These are phyloP conservation scores for Holcopasites calliopsidis DNA, from an alignment of 1,140 invertebrate genomes.

Conservation along the genomic window DNA sequence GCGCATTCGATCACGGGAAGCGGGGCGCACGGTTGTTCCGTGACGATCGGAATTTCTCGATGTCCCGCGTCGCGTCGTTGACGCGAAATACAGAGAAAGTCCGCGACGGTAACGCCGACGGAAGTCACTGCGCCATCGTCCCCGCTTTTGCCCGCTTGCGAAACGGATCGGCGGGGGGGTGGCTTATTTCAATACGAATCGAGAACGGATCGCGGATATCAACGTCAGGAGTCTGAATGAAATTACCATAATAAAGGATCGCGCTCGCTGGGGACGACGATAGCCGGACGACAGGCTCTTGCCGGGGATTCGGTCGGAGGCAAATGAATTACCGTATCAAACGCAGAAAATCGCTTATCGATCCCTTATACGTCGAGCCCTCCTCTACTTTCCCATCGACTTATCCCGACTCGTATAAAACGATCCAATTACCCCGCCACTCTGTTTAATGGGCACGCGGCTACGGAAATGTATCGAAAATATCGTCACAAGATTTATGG, in stretches of 20 bases:
- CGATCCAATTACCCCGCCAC: slow-evolving; percentile 12
- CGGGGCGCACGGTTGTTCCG: not conserved
- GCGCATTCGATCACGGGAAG: not conserved
- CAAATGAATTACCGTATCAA: slow-evolving; percentile 61
- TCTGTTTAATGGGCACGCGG: not conserved
- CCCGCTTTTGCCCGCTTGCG: slow-evolving; percentile 5
- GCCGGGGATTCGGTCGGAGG: slow-evolving; percentile 21
- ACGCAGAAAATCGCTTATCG: slow-evolving; percentile 53
- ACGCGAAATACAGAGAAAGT: not conserved
- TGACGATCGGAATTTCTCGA: slow-evolving; percentile 12
- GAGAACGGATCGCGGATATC: slow-evolving; percentile 68
- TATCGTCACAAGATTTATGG: not conserved
- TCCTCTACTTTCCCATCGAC: not conserved
- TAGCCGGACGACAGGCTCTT: slow-evolving; percentile 36
- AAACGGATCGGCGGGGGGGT: slow-evolving; percentile 59
- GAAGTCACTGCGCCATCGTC: slow-evolving; percentile 30
- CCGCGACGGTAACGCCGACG: slow-evolving; percentile 27
- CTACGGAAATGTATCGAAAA: not conserved
- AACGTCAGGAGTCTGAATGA: slow-evolving; percentile 64
- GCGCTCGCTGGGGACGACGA: slow-evolving; percentile 14
- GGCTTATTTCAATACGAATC: slow-evolving; percentile 71
- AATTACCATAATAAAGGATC: slow-evolving; percentile 74
- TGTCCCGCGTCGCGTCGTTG: not conserved
- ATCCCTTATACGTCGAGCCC: slow-evolving; percentile 33
- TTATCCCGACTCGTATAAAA: not conserved